A percentile compares a stretch with the other conserved stretches of the same genome.
These are phyloP conservation scores for Micromesistius poutassou DNA, from an alignment of 2,797 vertebrate genomes.

Conservation along the genomic window DNA sequence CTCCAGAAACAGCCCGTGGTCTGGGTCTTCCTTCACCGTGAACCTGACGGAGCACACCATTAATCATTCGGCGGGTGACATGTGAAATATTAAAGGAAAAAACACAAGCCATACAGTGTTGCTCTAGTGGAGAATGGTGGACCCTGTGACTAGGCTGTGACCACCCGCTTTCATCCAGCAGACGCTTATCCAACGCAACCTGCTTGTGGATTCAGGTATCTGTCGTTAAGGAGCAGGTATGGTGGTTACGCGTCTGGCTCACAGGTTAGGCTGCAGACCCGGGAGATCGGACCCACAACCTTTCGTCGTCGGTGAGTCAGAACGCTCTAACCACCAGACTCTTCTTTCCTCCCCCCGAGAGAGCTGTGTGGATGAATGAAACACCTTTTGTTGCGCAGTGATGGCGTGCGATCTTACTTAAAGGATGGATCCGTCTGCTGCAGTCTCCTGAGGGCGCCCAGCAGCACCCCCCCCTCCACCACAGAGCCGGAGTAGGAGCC, in stretches of 20 bases:
- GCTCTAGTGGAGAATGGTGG: not conserved
- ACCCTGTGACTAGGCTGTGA: no score
- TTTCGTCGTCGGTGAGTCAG: not conserved
- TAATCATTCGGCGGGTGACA: not conserved
- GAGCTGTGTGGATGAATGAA: not conserved
- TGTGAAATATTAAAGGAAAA: not conserved
- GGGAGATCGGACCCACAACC: not conserved
- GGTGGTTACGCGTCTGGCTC: not conserved
- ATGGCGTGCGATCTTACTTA: conserved; percentile 44
- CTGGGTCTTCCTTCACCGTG: conserved; percentile 52
- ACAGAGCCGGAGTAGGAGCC: conserved; percentile 46
- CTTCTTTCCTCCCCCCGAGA: no score
- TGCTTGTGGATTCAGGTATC: not conserved
- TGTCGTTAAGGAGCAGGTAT: not conserved
- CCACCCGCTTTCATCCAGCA: not conserved
- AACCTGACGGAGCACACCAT: conserved; percentile 43
- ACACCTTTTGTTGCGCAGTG: not conserved
- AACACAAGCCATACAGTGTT: not conserved
- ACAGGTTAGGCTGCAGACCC: not conserved
- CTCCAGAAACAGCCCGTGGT: conserved; percentile 58
- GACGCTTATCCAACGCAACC: not conserved
- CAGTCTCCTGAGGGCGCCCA: conserved; percentile 62
- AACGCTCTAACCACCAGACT: not conserved
- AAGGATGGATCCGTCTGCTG: conserved; percentile 52
- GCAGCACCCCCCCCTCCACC: conserved; percentile 58